Conservation (phyloP, 2,888 invertebrate genomes). For the Macropis europaea region DNA sequence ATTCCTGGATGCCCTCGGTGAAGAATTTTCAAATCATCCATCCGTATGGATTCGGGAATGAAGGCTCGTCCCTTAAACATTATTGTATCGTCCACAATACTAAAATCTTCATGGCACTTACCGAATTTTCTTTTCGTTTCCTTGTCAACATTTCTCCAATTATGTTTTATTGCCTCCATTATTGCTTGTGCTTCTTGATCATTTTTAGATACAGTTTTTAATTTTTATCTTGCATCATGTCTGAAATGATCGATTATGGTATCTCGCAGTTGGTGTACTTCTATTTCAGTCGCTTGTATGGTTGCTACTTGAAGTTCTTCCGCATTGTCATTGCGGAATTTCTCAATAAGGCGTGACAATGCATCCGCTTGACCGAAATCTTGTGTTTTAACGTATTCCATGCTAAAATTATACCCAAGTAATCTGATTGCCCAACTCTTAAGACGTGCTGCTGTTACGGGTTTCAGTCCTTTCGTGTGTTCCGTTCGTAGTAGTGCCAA, state of each 20-base stretch:
- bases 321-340: not conserved
- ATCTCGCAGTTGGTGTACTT: not conserved
- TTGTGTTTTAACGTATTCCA: not conserved
- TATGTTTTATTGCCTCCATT: no score
- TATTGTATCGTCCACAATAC: not conserved
- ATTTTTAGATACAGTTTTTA: no score
- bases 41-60: not conserved
- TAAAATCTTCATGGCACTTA: no score
- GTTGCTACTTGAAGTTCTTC: no score
- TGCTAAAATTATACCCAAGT: not conserved
- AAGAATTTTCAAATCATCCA: not conserved
- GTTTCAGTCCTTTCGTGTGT: not conserved
- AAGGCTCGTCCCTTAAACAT: not conserved
- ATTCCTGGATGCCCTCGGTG: not conserved
- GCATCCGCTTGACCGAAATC: not conserved
- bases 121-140: no score
- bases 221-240: no score
- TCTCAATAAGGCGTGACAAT: not conserved
- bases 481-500: not conserved
- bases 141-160: no score
- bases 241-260: not conserved
- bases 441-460: not conserved
- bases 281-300: no score
- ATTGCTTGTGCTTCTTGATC: no score
- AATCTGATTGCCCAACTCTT: not conserved